Base-by-base conservation (phyloP, 2,888 invertebrate genomes). In the Parthenolecanium corni region DNA sequence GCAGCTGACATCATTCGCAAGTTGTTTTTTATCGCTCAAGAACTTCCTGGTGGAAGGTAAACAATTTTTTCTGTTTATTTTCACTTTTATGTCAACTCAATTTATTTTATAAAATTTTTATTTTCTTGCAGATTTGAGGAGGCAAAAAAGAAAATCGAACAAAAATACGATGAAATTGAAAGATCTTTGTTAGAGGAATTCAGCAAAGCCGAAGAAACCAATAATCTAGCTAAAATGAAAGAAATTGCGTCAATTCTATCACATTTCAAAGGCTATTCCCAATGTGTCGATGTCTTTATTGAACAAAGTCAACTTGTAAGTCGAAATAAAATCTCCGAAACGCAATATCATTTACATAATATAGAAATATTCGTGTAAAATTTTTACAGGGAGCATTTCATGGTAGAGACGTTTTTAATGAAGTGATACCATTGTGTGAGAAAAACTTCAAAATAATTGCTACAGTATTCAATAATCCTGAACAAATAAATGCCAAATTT, bases 1-100 rank as follows among this genome's bases (percentile, higher is more conserved):
- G 93, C 96, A 20, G 97, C 97, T 11, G 95, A 97, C 76, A 85
- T 97, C 3, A 95, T 98, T 69, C 94, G 97, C 74, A 97, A 98
- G 73, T 77, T 98, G 1, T 87, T 93, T 73, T 82, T 93, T 20
- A 94, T 98, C 68, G 87, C 95, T 0, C 94, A 96, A 78, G 97
- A 98, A 75, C 76, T 96, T 46, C 93, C 94, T 0, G 79, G 83
- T 0, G 86, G 86, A 65, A 90, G 89, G 81, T 81, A 74, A 72
- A 73, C 70, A 65, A 67, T 40, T n/a, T 5, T 31, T 9, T 36
- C 9, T 14, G n/a, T 49, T 38, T 47, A 25, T n/a, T n/a, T n/a
- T n/a, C n/a, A 44, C n/a, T 42, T 21, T 42, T 40, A 16, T 44
- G 24, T n/a, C n/a, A 25, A 38, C 12, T 9, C 14, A n/a, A n/a